phyloP scores from a whole-genome alignment of 2,888 invertebrate genomes.

The Campoplex nolae region DNA sequence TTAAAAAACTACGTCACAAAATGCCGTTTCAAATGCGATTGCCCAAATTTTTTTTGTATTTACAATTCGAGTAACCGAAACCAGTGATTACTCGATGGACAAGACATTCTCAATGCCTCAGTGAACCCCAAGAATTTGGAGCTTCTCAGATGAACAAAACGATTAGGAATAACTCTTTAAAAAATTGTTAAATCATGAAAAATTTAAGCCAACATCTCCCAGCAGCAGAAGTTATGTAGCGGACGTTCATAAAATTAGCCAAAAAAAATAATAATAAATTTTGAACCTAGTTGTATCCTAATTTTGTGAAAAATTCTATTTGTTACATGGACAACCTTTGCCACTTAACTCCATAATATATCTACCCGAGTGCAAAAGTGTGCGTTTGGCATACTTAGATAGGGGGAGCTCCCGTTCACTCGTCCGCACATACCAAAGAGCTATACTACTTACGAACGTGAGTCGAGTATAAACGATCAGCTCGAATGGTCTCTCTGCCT shows the following conservation, averaged over 20 bases:
- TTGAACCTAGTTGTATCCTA: not conserved
- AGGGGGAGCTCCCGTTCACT: constrained; percentile 40
- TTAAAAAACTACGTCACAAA: not conserved
- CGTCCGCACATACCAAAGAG: constrained; percentile 65
- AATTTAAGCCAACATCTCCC: not conserved
- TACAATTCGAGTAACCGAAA: not conserved
- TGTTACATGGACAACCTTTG: constrained; percentile 2
- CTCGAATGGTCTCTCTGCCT: constrained; percentile 47
- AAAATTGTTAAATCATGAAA: not conserved
- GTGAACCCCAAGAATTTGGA: not conserved
- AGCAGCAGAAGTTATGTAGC: not conserved
- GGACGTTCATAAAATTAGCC: not conserved
- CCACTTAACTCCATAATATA: constrained; percentile 40
- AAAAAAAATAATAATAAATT: not conserved
- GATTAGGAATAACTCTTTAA: not conserved
- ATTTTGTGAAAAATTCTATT: not conserved
- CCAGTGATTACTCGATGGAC: not conserved
- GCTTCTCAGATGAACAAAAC: not conserved
- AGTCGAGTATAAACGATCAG: constrained; percentile 68
- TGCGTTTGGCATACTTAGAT: constrained; percentile 2
- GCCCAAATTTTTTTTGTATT: not conserved
- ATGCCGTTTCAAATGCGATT: not conserved
- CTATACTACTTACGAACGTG: constrained; percentile 68
- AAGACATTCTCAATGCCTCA: not conserved
- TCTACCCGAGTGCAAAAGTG: not conserved